Evolutionary conservation across 2,797 vertebrate genomes (phyloP), one percentile per base, ranked within the genome.

Genomic region (Toxotes lorentzi): DNA sequence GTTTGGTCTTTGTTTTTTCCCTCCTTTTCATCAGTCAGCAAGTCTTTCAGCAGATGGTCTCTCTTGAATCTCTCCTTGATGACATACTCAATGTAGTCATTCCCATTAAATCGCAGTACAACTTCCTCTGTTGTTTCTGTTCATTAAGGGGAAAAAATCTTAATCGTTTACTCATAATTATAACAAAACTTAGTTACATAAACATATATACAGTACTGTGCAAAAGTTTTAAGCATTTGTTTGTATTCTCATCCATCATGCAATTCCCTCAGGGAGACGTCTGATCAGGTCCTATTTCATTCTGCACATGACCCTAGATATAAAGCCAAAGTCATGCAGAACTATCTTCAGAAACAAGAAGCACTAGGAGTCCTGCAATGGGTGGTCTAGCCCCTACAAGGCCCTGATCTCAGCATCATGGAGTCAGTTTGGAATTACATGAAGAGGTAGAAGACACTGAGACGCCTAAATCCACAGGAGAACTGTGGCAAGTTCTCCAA

Each of bases 11-110:
- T 70, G 16, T n/a, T 38, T n/a, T 41, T 70, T 64, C 0, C 70
- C 4, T 74, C 59, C 43, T 65, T 62, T 48, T 67, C 53, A 45
- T 70, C 67, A 43, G 86, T 54, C 65, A 86, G 45, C 48, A 88
- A 23, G 23, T 70, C 58, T 81, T 89, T 85, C 0, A 96, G 76
- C 65, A 91, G 81, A 68, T 91, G 85, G 24, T 93, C 92, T 87
- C 95, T 94, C 63, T 84, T 94, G 83, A 94, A 94, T 71, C 68
- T 88, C 90, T 96, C 94, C 66, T 95, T 95, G 47, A 96, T 61
- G 7, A 93, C 68, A 91, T 93, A 96, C 70, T 95, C 89, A 76
- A 96, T 81, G 77, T 92, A 90, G n/a, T 88, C 87, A 40, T 84
- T 86, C 2, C 89, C 91, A 68, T 71, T 83, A 27, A 96, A 89